Evolutionary conservation across 2,797 vertebrate genomes (phyloP).

Genomic region (Cynopterus sphinx): DNA sequence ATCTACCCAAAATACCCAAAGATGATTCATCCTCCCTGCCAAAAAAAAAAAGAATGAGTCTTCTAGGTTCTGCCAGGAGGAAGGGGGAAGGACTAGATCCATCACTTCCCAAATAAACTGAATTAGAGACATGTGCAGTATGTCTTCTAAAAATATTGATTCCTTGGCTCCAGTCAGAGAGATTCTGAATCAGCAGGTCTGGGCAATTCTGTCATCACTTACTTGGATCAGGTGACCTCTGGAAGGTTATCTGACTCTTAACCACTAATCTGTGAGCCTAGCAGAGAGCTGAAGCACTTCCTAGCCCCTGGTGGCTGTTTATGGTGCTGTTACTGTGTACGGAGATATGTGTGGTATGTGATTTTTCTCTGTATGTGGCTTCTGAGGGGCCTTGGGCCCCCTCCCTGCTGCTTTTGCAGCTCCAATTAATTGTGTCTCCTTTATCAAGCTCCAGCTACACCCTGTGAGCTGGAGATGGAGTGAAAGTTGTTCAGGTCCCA

Average conservation of each 20-base stretch:
- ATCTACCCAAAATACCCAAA: background rate
- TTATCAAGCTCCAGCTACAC: slow-evolving; percentile 35
- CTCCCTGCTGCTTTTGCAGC: background rate
- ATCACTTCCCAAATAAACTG: background rate
- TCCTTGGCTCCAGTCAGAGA: background rate
- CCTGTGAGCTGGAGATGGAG: background rate
- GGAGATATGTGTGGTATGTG: background rate
- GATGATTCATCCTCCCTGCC: background rate
- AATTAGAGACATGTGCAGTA: background rate
- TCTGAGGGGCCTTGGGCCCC: background rate
- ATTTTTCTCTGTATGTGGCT: background rate
- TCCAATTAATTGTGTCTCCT: slow-evolving; percentile 52
- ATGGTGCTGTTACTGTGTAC: background rate
- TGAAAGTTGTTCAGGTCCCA: background rate
- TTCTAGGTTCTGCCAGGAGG: background rate
- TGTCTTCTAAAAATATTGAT: background rate
- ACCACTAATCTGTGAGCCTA: background rate
- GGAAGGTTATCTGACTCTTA: background rate
- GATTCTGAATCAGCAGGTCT: background rate
- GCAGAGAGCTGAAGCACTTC: background rate
- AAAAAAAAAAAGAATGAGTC: background rate
- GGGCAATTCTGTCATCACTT: background rate
- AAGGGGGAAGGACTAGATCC: background rate
- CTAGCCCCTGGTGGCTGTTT: background rate
- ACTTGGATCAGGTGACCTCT: background rate